phyloP scores from a whole-genome alignment of 2,888 invertebrate genomes.

The Eurytoma adleriae region DNA sequence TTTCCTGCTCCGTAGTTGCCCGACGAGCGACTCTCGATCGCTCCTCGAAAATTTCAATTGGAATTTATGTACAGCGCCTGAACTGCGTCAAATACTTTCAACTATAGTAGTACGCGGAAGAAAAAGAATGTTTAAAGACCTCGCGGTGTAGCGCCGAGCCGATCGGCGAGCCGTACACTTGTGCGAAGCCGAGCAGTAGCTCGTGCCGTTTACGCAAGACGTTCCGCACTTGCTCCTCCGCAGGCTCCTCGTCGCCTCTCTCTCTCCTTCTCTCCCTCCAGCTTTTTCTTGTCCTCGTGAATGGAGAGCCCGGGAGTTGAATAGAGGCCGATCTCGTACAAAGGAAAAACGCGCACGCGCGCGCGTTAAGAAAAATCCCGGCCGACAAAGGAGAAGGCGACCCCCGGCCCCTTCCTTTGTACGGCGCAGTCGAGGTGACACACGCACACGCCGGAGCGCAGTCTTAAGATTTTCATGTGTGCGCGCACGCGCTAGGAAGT shows the following conservation, averaged over 20 bases:
- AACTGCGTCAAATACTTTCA: no score
- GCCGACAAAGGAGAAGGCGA: slow-evolving; percentile 71
- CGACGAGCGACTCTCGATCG: no score
- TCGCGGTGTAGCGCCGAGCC: neutral
- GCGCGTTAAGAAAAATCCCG: slow-evolving; percentile 61
- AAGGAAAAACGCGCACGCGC: slow-evolving; percentile 44
- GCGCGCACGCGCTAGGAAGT: slow-evolving; percentile 63
- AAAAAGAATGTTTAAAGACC: neutral
- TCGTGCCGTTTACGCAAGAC: slow-evolving; percentile 71
- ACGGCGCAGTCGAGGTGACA: slow-evolving; percentile 70
- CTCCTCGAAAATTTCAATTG: no score
- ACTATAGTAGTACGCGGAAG: no score
- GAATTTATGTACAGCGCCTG: no score
- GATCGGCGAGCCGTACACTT: slow-evolving; percentile 67
- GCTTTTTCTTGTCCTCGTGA: slow-evolving; percentile 13
- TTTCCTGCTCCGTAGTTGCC: neutral
- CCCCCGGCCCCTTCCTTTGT: slow-evolving; percentile 67
- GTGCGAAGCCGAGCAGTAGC: slow-evolving; percentile 57
- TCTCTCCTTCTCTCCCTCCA: slow-evolving; percentile 13
- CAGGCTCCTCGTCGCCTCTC: neutral
- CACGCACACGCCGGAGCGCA: slow-evolving; percentile 63
- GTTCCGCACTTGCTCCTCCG: slow-evolving; percentile 72
- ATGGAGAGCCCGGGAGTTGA: slow-evolving; percentile 31
- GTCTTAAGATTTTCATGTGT: slow-evolving; percentile 16
- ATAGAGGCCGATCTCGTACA: slow-evolving; percentile 34